phyloP scores from a whole-genome alignment of 2,113 vertebrate genomes.

The Diglossa brunneiventris region DNA sequence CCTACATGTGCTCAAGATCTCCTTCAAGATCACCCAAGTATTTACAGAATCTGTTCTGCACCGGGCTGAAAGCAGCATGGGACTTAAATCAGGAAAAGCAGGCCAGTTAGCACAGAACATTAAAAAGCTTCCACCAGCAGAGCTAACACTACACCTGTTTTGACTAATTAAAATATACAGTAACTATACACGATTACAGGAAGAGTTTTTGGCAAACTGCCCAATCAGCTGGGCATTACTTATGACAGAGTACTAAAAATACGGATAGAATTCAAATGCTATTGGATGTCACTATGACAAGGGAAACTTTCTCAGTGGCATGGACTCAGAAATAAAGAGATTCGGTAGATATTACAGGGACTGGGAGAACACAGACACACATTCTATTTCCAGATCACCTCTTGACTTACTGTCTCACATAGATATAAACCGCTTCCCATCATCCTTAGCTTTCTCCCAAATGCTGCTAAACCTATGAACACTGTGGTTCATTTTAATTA shows the following conservation, averaged over 20 bases:
- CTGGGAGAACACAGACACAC: background rate
- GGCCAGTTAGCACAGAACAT: background rate
- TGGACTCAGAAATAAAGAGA: background rate
- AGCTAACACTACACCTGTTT: slow-evolving; percentile 49
- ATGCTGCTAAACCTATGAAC: background rate
- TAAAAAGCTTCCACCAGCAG: background rate
- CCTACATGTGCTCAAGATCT: background rate
- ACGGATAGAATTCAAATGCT: slow-evolving; percentile 49
- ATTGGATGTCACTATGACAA: slow-evolving; percentile 61
- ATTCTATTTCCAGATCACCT: background rate
- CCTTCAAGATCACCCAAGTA: background rate
- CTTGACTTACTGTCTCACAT: background rate
- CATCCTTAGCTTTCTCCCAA: background rate
- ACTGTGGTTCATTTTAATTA: background rate
- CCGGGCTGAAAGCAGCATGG: background rate
- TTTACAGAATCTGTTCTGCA: background rate
- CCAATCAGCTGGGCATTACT: slow-evolving; percentile 32
- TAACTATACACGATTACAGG: slow-evolving; percentile 52
- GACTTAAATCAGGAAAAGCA: background rate
- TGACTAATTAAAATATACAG: slow-evolving; percentile 53
- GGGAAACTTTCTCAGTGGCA: background rate
- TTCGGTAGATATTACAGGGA: background rate
- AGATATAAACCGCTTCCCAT: background rate
- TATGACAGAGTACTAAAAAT: slow-evolving; percentile 65
- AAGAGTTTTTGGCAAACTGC: slow-evolving; percentile 17